A percentile compares a stretch with the other conserved stretches of the same genome.
Conservation (phyloP, 2,113 vertebrate genomes). For the Amphiprion percula region DNA sequence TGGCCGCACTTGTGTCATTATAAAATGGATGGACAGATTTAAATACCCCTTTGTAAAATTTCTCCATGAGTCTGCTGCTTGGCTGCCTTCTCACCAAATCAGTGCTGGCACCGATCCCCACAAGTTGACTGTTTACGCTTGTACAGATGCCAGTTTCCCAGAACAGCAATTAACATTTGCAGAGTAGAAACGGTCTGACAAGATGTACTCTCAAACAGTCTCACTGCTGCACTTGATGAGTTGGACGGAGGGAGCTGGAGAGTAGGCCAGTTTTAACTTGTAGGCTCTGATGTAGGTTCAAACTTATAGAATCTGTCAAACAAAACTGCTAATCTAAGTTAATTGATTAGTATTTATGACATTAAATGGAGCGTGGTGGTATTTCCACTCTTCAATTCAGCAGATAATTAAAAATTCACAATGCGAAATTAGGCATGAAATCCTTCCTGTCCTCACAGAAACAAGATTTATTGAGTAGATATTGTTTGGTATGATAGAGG, state of each 20-base stretch:
- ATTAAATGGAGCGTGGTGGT: not conserved
- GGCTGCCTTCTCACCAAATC: slow-evolving; percentile 50
- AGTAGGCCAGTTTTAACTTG: no score
- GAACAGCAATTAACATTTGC: slow-evolving; percentile 40
- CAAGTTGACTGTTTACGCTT: slow-evolving; percentile 33
- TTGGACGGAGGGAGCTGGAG: no score
- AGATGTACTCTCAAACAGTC: slow-evolving; percentile 8
- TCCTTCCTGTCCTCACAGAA: not conserved
- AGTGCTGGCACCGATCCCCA: slow-evolving; percentile 35
- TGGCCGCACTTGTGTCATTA: slow-evolving; percentile 56
- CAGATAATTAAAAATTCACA: no score
- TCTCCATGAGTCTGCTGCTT: slow-evolving; percentile 34
- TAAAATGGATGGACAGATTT: slow-evolving; percentile 58
- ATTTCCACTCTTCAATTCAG: no score
- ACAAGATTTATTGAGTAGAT: not conserved
- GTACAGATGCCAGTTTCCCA: slow-evolving; percentile 36
- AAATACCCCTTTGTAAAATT: slow-evolving; percentile 54
- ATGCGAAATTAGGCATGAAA: not conserved
- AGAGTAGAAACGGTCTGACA: slow-evolving; percentile 30
- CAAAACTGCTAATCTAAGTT: not conserved
- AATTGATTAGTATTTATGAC: no score
- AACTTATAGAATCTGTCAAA: no score
- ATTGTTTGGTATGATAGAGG: not conserved
- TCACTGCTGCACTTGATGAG: not conserved
- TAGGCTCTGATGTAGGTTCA: no score